Evolutionary conservation across 2,113 vertebrate species (phyloP), one percentile per base, ranked within the genome.

Genomic region (Coreoperca whiteheadi): DNA sequence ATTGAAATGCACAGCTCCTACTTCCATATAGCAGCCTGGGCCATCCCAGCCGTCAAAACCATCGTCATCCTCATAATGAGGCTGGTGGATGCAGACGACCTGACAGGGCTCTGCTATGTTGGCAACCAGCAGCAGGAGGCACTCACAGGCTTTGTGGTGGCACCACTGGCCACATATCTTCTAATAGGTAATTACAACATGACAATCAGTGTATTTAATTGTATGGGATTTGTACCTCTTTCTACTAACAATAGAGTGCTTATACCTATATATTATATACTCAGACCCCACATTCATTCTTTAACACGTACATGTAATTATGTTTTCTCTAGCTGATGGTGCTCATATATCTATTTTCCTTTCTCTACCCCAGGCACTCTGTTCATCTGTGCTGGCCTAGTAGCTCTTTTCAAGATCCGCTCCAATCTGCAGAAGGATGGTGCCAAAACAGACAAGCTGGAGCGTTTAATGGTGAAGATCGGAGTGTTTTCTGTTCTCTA

Each of bases 1-100:
- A 99, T 99, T 6, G 98, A 99, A 92, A 99, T 99, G 98, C 98
- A 99, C 94, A 99, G 98, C 91, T 99, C 98, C 39, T 99, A 99
- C 86, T 99, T 99, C 94, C 98, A 99, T 88, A 99, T 99, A 0
- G 98, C 98, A 0, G 98, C 98, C 25, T 99, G 98, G 98, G 98
- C 98, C 56, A 99, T 99, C 91, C 98, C 98, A 0, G 98, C 98
- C 0, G 96, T 99, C 66, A 99, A 99, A 95, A 99, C 98, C 89
- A 99, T 99, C 0, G 98, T 99, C 77, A 98, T 99, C 83, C 95
- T 99, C 81, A 99, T 99, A 57, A 99, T 99, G 98, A 96, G 98
- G 66, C 93, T 99, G 0, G 98, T 99, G 63, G 98, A 99, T 0
- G 98, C 98, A 0, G 98, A 99, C 0, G 98, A 99, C 87, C 94